A percentile compares a stretch with the other conserved stretches of the same genome.
Evolutionary conservation across 1,140 invertebrate species (phyloP).

Genomic region (Sycobia sp.): DNA sequence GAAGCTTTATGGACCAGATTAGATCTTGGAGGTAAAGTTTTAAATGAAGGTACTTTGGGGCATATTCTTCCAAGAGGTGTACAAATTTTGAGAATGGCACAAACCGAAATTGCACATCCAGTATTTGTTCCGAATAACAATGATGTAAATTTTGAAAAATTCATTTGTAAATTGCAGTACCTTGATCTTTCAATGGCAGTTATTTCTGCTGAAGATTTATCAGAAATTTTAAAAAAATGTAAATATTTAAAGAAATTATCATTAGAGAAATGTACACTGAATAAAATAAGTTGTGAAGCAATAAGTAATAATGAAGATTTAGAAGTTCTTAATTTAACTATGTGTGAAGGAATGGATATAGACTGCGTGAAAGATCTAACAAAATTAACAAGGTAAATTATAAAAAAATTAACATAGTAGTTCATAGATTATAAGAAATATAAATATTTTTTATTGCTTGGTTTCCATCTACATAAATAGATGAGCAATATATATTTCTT

Average conservation of each 20-base stretch:
- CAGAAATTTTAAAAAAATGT: constrained; percentile 71
- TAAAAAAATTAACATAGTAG: too few species aligned
- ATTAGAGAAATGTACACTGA: constrained; percentile 75
- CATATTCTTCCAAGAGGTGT: constrained; percentile 75
- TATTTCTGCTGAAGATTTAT: constrained; percentile 67
- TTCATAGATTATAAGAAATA: not conserved
- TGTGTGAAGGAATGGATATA: constrained; percentile 70
- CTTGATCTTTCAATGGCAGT: constrained; percentile 83
- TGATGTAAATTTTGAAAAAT: constrained; percentile 45
- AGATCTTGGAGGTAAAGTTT: constrained; percentile 74
- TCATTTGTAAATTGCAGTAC: constrained; percentile 70
- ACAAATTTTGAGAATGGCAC: constrained; percentile 75
- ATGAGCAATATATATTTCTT: too few species aligned
- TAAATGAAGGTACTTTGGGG: constrained; percentile 71
- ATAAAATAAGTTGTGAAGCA: constrained; percentile 66
- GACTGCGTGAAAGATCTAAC: constrained; percentile 68
- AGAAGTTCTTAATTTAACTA: constrained; percentile 76
- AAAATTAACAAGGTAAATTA: constrained; percentile 69
- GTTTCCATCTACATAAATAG: too few species aligned
- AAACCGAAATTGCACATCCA: constrained; percentile 69
- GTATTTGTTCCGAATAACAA: constrained; percentile 57
- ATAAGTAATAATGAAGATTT: constrained; percentile 72
- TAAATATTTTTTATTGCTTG: too few species aligned
- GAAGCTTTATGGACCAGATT: constrained; percentile 83
- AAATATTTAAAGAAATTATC: constrained; percentile 79